Evolutionary conservation across 2,797 vertebrate species (phyloP).

Genomic region (Fratercula arctica): DNA sequence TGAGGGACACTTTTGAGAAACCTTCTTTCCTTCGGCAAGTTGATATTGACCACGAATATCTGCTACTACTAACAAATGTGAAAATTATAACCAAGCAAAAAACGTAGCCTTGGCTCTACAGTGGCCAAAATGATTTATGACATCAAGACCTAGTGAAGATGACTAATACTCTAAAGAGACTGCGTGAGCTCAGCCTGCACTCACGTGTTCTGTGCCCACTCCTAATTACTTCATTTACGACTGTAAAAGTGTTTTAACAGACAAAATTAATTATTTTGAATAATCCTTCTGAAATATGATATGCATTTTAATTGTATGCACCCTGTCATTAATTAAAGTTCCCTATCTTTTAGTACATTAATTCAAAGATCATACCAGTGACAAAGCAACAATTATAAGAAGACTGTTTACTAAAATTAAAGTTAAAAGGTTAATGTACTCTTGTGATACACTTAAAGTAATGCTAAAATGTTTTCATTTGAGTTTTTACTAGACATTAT

Average conservation of each 20-base stretch:
- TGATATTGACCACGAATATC: background rate
- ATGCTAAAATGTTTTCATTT: slow-evolving; percentile 54
- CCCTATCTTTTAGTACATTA: slow-evolving; percentile 33
- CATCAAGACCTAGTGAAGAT: background rate
- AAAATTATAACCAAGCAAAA: background rate
- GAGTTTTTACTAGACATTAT: slow-evolving; percentile 77
- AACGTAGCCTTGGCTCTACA: background rate
- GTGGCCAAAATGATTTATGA: slow-evolving; percentile 45
- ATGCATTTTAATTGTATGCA: slow-evolving; percentile 52
- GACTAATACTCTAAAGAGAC: background rate
- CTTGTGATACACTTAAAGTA: slow-evolving; percentile 27
- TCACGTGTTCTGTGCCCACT: background rate
- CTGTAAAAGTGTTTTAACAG: slow-evolving; percentile 51
- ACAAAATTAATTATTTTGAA: slow-evolving; percentile 62
- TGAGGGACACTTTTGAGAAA: background rate
- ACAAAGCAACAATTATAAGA: slow-evolving; percentile 33
- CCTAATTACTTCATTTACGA: slow-evolving; percentile 48
- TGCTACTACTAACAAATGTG: background rate
- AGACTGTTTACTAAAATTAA: slow-evolving; percentile 54
- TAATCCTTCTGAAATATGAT: slow-evolving; percentile 46
- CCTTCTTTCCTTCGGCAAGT: background rate
- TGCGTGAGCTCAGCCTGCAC: background rate
- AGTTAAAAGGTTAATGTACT: slow-evolving; percentile 22
- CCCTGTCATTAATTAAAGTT: slow-evolving; percentile 65
- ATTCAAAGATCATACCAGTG: slow-evolving; percentile 29